phyloP scores from a whole-genome alignment of 1,140 invertebrate species.

The Drosophila navojoa region DNA sequence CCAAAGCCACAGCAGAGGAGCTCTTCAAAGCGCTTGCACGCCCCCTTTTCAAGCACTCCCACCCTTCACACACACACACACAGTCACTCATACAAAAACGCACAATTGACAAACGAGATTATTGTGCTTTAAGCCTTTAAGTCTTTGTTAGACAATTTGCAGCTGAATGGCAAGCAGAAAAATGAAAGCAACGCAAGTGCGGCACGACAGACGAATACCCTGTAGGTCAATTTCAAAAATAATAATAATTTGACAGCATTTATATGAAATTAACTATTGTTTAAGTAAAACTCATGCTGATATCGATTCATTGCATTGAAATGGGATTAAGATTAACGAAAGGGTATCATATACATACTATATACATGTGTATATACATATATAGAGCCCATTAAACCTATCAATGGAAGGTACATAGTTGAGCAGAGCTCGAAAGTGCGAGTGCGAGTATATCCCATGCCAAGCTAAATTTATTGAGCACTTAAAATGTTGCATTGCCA shows the following conservation, averaged over 20 bases:
- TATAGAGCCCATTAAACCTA: no score
- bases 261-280: no score
- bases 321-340: no score
- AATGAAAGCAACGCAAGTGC: constrained; percentile 11
- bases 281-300: no score
- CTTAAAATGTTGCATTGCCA: no score
- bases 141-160: constrained; percentile 80
- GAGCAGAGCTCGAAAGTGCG: no score
- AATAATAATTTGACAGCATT: no score
- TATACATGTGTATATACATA: no score
- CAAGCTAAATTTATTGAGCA: not conserved
- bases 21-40: constrained; percentile 1
- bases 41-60: not conserved
- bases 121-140: constrained; percentile 79
- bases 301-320: no score
- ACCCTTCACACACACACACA: not conserved
- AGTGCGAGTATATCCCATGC: no score
- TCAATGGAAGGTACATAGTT: no score
- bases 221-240: not conserved
- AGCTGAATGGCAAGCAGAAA: constrained; percentile 37
- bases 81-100: constrained; percentile 2
- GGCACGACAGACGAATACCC: not conserved
- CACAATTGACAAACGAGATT: constrained; percentile 65
- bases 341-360: no score
- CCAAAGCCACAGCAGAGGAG: constrained; percentile 14